Percentiles rank a stretch among this genome's conserved stretches.
phyloP scores from a whole-genome alignment of 2,797 vertebrate species.

The Melanotaenia maccullochi region DNA sequence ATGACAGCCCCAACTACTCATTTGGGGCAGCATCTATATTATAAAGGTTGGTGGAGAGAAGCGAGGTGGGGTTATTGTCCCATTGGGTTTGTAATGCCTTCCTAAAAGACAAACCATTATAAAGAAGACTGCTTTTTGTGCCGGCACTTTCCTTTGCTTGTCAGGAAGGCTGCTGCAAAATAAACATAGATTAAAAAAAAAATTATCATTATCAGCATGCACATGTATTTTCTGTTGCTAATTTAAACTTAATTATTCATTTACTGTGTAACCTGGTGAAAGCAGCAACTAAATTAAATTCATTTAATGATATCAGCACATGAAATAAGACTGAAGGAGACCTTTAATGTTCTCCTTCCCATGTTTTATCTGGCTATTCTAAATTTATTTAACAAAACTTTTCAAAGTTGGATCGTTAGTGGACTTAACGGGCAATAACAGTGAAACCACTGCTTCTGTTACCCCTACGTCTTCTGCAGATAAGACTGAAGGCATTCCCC shows the following conservation, averaged over 20 bases:
- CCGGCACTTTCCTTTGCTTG: slow-evolving; percentile 33
- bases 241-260: background rate
- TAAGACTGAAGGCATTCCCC: slow-evolving; percentile 69
- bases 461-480: slow-evolving; percentile 64
- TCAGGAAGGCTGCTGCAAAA: slow-evolving; percentile 5
- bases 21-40: slow-evolving; percentile 64
- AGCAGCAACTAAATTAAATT: slow-evolving; percentile 1
- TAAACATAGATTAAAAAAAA: background rate
- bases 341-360: background rate
- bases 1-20: slow-evolving; percentile 75
- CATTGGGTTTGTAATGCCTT: slow-evolving; percentile 55
- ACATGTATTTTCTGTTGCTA: background rate
- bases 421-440: slow-evolving; percentile 41
- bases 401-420: slow-evolving; percentile 24
- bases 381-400: slow-evolving; percentile 13
- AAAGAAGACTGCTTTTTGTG: slow-evolving; percentile 39
- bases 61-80: slow-evolving; percentile 57
- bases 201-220: background rate
- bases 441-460: slow-evolving; percentile 39
- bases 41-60: slow-evolving; percentile 47
- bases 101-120: slow-evolving; percentile 53
- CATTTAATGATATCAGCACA: background rate
- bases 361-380: background rate
- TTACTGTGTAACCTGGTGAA: slow-evolving; percentile 13
- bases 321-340: background rate